Evolutionary conservation across 2,113 vertebrate genomes (phyloP), one percentile per base, ranked within the genome.

Genomic region (Albula goreensis): DNA sequence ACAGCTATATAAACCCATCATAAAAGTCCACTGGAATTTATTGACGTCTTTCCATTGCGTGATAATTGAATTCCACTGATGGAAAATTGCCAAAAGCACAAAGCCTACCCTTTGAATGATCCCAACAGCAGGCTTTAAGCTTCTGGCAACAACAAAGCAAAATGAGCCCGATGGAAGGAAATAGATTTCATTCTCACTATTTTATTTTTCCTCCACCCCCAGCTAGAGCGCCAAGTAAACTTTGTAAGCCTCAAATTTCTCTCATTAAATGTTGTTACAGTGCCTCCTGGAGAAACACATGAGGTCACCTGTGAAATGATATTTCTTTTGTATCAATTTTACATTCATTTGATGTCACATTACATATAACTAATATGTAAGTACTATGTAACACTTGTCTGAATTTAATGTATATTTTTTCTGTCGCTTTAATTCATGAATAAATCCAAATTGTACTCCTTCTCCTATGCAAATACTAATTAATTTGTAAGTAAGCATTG

Each of bases 1-100:
- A 74, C 70, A 74, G 70, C 70, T 74, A 74, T 74, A 74, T 74
- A 74, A 74, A 74, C 70, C 70, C 70, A 74, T 74, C 70, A 74
- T 74, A 74, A 74, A 74, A 25, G 70, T 74, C 70, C 70, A 74
- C 22, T 74, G 70, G 70, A 74, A 74, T 74, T 74, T 74, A 74
- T 31, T 74, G 70, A 74, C 70, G 3, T 74, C 70, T 74, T 74
- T 31, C 19, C 70, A 25, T 22, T 74, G 70, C 70, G 19, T 74
- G 70, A 74, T 74, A 74, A 74, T 74, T 74, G 70, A 74, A 74
- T 74, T 74, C 31, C 70, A 25, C 22, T 74, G n/a, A 74, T 74
- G 70, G 70, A 74, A 74, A 74, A 25, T 25, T 74, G 70, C 70
- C 70, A 74, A 74, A 74, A 74, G 70, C 70, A 74, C 70, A 74